Evolutionary conservation across 2,888 invertebrate species (phyloP), one percentile per base, ranked within the genome.

Genomic region (Protula sp.): DNA sequence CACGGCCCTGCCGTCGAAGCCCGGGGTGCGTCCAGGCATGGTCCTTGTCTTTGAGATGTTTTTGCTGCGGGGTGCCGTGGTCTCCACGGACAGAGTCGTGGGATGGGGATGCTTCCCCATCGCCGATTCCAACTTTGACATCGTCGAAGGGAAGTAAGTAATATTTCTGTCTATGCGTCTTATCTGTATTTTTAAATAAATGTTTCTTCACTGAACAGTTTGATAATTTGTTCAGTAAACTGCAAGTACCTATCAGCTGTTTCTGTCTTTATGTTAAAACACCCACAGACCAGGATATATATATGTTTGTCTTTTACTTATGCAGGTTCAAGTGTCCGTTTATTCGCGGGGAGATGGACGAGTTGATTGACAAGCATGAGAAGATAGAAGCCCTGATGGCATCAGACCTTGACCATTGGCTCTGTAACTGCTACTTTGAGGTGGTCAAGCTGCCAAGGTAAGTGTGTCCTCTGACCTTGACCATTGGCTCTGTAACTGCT

Each of bases 61-160:
- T 63, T 69, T 79, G n/a, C 63, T 79, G 30, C 64, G 76, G 24
- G 79, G 79, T 0, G 68, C 73, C 5, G 69, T 75, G 2, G 70
- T 78, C 4, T 69, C 72, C 31, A 75, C 73, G 0, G 78, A 79
- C 65, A 66, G 73, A 9, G 76, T 77, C 2, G 75, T 79, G 1
- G 74, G 70, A 28, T 78, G 79, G 79, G 77, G 77, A 1, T 68
- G 70, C 52, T 77, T 77, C 58, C 79, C 79, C 3, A 72, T 79
- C 55, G 74, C 75, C 69, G 76, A 77, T 61, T 77, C 70, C 5
- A 67, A 72, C 67, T 79, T 79, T 70, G 76, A 79, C 51, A 69
- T 78, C 55, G 67, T 79, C 26, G 77, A 79, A 63, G 79, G 79
- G 60, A 77, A 75, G 78, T 79, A 50, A 19, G 56, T 60, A 3